Conservation (phyloP, 2,888 invertebrate species). For the Monochamus alternatus region DNA sequence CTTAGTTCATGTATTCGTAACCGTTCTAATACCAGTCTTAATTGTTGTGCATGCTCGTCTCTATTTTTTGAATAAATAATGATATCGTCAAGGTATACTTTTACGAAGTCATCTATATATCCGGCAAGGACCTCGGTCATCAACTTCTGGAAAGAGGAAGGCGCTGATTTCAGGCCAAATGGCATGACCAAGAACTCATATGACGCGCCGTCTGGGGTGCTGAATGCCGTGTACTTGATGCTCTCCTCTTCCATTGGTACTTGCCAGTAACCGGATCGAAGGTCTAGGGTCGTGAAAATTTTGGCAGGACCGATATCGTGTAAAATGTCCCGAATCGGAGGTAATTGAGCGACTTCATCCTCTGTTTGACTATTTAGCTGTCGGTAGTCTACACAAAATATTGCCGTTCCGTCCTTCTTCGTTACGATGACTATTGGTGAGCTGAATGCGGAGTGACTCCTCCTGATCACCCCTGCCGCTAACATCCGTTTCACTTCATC, state of each 20-base stretch:
- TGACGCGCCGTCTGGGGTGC: background rate
- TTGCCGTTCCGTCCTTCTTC: background rate
- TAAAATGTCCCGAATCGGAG: background rate
- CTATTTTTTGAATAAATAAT: background rate
- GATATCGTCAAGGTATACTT: background rate
- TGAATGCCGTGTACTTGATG: background rate
- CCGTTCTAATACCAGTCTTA: background rate
- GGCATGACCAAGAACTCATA: conserved; percentile 12
- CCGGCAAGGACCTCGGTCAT: background rate
- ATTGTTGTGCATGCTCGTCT: background rate
- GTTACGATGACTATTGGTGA: background rate
- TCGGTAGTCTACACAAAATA: background rate
- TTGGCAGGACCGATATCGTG: background rate
- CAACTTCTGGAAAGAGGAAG: background rate
- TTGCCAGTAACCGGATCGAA: background rate
- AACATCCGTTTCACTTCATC: background rate
- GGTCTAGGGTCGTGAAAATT: background rate
- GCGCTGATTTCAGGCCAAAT: background rate
- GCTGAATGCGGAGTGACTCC: background rate
- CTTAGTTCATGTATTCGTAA: background rate
- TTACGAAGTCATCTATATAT: background rate
- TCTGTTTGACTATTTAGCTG: background rate
- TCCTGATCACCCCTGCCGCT: background rate
- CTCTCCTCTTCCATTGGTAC: background rate
- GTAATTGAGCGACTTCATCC: background rate